Evolutionary conservation across 2,797 vertebrate genomes (phyloP).

Genomic region (Pantherophis vulpinus): DNA sequence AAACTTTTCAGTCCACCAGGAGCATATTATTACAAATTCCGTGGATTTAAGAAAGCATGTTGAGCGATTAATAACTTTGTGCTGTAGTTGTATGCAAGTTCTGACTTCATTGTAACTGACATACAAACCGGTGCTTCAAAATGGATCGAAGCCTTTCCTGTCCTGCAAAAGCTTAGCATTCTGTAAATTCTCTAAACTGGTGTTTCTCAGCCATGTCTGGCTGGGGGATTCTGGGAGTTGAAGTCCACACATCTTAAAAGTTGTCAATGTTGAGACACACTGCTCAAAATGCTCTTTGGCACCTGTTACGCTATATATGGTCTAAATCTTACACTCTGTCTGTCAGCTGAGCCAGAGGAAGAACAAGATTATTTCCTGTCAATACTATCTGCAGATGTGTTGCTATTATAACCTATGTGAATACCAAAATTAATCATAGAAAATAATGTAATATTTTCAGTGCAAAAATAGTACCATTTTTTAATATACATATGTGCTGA

Average conservation of each 20-base stretch:
- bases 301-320: neutral
- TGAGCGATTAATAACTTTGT: neutral
- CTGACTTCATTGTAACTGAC: neutral
- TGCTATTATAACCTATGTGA: neutral
- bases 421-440: neutral
- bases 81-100: neutral
- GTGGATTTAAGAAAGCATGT: neutral
- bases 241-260: neutral
- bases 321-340: neutral
- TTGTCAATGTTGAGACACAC: neutral
- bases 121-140: neutral
- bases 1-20: neutral
- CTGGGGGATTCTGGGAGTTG: neutral
- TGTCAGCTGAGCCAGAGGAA: neutral
- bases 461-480: neutral
- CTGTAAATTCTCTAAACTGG: neutral
- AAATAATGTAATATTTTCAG: neutral
- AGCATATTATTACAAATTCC: neutral
- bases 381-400: neutral
- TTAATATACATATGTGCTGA: neutral
- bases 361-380: neutral
- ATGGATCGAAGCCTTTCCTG: neutral
- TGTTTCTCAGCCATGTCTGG: neutral
- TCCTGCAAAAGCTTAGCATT: neutral
- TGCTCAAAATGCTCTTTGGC: neutral